Conservation (phyloP, 1,140 invertebrate species). For the Ganaspis sp. region DNA sequence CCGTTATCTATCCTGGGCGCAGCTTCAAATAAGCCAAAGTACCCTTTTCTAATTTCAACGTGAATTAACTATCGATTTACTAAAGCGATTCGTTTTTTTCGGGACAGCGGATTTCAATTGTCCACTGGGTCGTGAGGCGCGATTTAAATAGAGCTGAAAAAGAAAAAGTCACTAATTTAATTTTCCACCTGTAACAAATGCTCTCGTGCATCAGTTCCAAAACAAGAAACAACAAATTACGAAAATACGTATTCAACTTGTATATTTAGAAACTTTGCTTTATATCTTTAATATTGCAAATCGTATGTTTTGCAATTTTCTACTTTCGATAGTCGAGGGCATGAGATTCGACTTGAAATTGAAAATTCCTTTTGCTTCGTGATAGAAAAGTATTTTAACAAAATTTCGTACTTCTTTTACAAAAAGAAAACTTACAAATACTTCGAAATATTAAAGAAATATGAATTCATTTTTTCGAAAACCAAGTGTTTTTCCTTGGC, state of each 20-base stretch:
- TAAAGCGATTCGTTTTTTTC: neutral
- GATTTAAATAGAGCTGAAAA: neutral
- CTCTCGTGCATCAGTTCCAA: neutral
- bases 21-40: slow-evolving; percentile 1
- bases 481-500: no score
- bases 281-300: no score
- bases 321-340: no score
- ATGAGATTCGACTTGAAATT: no score
- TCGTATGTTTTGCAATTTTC: no score
- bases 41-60: slow-evolving; percentile 18
- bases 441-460: no score
- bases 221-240: neutral
- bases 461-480: no score
- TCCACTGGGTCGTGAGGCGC: neutral
- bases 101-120: neutral
- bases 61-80: slow-evolving; percentile 20
- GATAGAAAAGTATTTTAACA: no score
- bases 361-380: no score
- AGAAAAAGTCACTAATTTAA: neutral
- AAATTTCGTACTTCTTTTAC: no score
- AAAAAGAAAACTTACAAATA: no score
- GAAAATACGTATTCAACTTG: neutral
- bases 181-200: neutral
- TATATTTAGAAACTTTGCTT: neutral
- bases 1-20: neutral